Base-by-base conservation (phyloP, 2,888 invertebrate genomes). In the Petrophora chlorosata region DNA sequence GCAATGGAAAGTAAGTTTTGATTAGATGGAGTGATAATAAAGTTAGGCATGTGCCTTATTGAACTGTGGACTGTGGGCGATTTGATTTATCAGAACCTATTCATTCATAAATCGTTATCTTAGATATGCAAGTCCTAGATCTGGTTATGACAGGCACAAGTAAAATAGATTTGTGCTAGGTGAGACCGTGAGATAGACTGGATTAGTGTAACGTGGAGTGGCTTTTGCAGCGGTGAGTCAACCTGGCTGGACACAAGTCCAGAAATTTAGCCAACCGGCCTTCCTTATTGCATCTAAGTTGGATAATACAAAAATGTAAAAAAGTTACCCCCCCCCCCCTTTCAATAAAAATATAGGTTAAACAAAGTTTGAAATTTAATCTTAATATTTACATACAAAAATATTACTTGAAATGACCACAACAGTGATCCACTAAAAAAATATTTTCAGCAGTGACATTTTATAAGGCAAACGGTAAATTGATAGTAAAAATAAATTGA, bases 11-110 rank as follows among this genome's bases (percentile, higher is more conserved):
- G 26, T 36, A 35, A 14, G 12, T 34, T n/a, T 9, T 13, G 43
- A 43, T 43, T 34, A 10, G 10, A 10, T 9, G 25, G n/a, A 16
- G 9, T 15, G 8, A n/a, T n/a, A n/a, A n/a, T n/a, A n/a, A 12
- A 5, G 17, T 19, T n/a, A 19, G 33, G 33, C 30, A 39, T 33
- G 38, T 29, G 14, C 23, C 29, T 34, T 40, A 43, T 44, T 39
- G 39, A 44, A 25, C 34, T 49, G 49, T 50, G 49, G 49, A 25
- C 34, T 49, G 49, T 50, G 49, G 49, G 49, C 49, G 49, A 39
- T 13, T 28, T 47, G 49, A 43, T 50, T 50, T 50, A 50, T 44
- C 28, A 16, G 25, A n/a, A 43, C 5, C 49, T 25, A 50, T 50
- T 50, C 39, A 50, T 43, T 44, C 49, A 50, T 50, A 50, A 50